Conservation (phyloP, 1,140 invertebrate genomes). For the Lithobius niger region DNA sequence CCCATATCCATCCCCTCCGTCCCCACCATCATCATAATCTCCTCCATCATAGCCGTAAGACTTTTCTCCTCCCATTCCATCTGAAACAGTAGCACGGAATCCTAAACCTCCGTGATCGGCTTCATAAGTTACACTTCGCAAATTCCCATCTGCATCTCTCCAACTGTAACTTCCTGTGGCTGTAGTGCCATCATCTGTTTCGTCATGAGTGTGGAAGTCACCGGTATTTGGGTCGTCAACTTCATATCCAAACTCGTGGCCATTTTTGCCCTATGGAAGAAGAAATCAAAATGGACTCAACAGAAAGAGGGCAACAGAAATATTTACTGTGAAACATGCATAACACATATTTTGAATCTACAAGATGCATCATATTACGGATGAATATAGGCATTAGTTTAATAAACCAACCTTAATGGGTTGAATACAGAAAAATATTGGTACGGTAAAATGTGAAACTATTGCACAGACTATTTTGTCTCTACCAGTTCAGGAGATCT, state of each 20-base stretch:
- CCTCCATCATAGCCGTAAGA: not conserved
- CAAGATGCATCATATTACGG: too few relatives aligned
- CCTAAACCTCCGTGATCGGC: constrained; percentile 1
- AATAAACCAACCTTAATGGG: too few relatives aligned
- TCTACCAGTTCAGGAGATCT: too few relatives aligned
- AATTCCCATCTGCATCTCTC: constrained; percentile 1
- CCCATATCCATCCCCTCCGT: not conserved
- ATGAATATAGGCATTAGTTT: too few relatives aligned
- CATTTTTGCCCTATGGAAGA: too few relatives aligned
- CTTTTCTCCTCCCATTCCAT: not conserved
- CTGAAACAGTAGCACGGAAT: constrained; percentile 7
- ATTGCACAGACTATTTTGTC: too few relatives aligned
- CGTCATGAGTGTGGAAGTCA: constrained; percentile 3
- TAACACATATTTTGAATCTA: too few relatives aligned
- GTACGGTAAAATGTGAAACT: too few relatives aligned
- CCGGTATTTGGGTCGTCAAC: not conserved
- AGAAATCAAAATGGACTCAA: too few relatives aligned
- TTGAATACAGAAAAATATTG: too few relatives aligned
- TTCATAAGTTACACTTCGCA: constrained; percentile 1
- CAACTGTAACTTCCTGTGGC: constrained; percentile 6
- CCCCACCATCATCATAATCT: not conserved
- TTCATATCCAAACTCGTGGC: constrained; percentile 7
- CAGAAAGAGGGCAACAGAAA: too few relatives aligned
- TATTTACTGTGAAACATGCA: too few relatives aligned
- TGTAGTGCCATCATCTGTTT: not conserved